Base-by-base conservation (phyloP, 2,888 invertebrate species). In the Catonia carolina region DNA sequence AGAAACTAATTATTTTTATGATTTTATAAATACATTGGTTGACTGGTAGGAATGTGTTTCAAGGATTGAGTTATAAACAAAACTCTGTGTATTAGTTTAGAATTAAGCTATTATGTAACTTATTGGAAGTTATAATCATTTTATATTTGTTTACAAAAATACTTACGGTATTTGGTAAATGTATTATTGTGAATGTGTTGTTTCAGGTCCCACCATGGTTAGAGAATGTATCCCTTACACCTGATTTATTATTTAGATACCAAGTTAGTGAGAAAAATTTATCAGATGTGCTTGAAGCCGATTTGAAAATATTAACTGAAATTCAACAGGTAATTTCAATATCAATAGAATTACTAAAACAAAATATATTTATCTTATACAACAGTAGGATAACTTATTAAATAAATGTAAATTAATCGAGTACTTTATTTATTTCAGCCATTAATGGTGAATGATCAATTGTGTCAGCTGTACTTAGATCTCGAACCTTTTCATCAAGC, bases 161-260 rank as follows among this genome's bases (percentile, higher is more conserved):
- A n/a, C n/a, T n/a, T n/a, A n/a, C n/a, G n/a, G n/a, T n/a, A n/a
- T n/a, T n/a, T n/a, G n/a, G n/a, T n/a, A n/a, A n/a, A n/a, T n/a
- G n/a, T 22, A 27, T 8, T 45, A 2, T 15, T n/a, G 50, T 2
- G 15, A n/a, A 4, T 35, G 2, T 15, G 31, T 27, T 17, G 2
- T 51, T 60, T 15, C 51, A 62, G 63, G 59, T 59, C 18, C 82
- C 85, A 0, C 81, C 84, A 1, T 86, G 86, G 86, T 69, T 83
- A 67, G 80, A 84, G 60, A 75, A 82, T 51, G 81, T 84, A 0
- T 73, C 77, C 35, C 72, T 83, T n/a, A 83, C 84, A 0, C 77
- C 83, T 0, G 83, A 86, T 50, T 69, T 86, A 10, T 75, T 84
- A n/a, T 85, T 83, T 69, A 78, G 81, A 58, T 88, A 88, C 66